Conservation (phyloP, 2,888 invertebrate species). For the Drosophila bunnanda region DNA sequence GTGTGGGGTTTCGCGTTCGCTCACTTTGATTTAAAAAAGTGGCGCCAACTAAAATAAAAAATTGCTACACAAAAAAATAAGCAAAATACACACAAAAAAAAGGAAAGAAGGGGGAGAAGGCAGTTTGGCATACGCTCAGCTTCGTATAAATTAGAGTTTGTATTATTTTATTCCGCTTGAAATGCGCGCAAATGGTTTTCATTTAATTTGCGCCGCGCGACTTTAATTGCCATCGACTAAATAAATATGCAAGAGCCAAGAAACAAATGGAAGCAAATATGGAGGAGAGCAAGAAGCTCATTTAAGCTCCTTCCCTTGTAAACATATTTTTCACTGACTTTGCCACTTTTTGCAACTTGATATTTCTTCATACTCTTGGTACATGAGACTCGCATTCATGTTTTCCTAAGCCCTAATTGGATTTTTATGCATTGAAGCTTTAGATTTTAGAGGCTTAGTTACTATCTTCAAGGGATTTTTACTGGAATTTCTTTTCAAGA, state of each 20-base stretch:
- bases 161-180: constrained; percentile 78
- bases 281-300: constrained; percentile 35
- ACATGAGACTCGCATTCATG: background rate
- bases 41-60: constrained; percentile 72
- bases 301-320: constrained; percentile 9
- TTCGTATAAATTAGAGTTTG: constrained; percentile 77
- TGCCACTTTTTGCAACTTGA: background rate
- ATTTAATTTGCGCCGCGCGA: constrained; percentile 68
- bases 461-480: background rate
- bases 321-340: constrained; percentile 13
- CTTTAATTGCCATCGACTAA: constrained; percentile 68
- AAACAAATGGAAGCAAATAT: constrained; percentile 66
- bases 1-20: constrained; percentile 42
- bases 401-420: constrained; percentile 16
- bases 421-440: constrained; percentile 6
- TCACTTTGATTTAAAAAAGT: constrained; percentile 73
- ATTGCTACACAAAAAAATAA: constrained; percentile 31
- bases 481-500: background rate
- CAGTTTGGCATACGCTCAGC: constrained; percentile 39
- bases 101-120: constrained; percentile 33
- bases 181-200: constrained; percentile 72
- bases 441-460: constrained; percentile 4
- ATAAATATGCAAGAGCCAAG: constrained; percentile 47
- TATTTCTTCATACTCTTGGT: too few relatives aligned
- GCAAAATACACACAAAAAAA: constrained; percentile 13